A percentile compares a stretch with the other conserved stretches of the same genome.
These are phyloP conservation scores for Sclerodermus sp. DNA, from an alignment of 2,888 invertebrate genomes.

Conservation along the genomic window DNA sequence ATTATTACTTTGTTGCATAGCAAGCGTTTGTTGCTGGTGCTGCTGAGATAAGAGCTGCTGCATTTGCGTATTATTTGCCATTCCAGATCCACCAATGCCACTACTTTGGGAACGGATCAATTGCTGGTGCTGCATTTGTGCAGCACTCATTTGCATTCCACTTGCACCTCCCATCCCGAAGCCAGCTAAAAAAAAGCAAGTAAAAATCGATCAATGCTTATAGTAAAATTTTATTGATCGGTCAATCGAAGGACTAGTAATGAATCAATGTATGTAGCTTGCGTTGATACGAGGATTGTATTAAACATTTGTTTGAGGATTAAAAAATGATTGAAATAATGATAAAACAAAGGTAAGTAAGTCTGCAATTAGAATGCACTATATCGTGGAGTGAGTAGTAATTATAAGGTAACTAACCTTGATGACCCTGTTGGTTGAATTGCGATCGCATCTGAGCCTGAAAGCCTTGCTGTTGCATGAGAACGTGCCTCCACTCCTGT, in stretches of 20 bases:
- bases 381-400: no score
- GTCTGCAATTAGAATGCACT: no score
- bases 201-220: no score
- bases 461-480: slow-evolving; percentile 65
- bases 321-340: no score
- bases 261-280: no score
- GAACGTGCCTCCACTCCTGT: slow-evolving; percentile 66
- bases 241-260: no score
- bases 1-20: slow-evolving; percentile 59
- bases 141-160: slow-evolving; percentile 59
- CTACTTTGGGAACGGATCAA: slow-evolving; percentile 56
- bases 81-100: slow-evolving; percentile 51
- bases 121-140: slow-evolving; percentile 61
- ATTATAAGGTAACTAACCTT: slow-evolving; percentile 38
- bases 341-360: no score
- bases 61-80: slow-evolving; percentile 55
- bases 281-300: no score
- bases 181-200: slow-evolving; percentile 38
- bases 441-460: slow-evolving; percentile 60
- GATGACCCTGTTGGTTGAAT: slow-evolving; percentile 60
- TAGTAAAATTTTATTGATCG: no score
- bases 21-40: slow-evolving; percentile 60
- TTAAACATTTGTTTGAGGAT: no score
- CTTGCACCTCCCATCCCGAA: slow-evolving; percentile 54
- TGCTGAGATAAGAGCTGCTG: slow-evolving; percentile 60